Percentiles rank a stretch among this genome's conserved stretches.
Evolutionary conservation across 2,797 vertebrate species (phyloP).

Genomic region (Paramormyrops hopkinsi): DNA sequence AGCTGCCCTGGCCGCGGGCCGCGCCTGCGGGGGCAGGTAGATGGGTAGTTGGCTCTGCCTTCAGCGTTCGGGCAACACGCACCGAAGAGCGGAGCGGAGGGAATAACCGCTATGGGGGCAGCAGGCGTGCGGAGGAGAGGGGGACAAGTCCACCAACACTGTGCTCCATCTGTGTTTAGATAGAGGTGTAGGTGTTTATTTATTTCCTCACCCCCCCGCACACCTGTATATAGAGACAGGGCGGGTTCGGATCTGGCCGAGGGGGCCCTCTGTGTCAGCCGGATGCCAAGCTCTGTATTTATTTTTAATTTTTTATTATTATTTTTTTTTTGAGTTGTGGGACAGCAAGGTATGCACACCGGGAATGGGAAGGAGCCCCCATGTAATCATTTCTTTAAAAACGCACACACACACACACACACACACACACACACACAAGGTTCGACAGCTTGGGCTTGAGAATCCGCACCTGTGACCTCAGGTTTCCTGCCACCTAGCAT

Average conservation of each 20-base stretch:
- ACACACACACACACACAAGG: not conserved
- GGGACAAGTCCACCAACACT: conserved; percentile 39
- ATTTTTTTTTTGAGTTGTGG: conserved; percentile 30
- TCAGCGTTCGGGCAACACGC: not conserved
- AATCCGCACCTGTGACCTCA: not conserved
- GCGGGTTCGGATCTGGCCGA: conserved; percentile 39
- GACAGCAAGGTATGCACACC: conserved; percentile 32
- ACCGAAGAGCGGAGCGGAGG: conserved; percentile 7
- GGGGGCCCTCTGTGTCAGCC: conserved; percentile 28
- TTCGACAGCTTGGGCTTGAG: not conserved
- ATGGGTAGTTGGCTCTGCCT: conserved; percentile 7
- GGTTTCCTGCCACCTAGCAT: not conserved
- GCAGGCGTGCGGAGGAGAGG: conserved; percentile 25
- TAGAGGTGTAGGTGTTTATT: conserved; percentile 52
- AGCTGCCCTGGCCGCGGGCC: not conserved
- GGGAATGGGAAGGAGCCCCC: conserved; percentile 35
- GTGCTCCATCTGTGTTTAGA: conserved; percentile 54
- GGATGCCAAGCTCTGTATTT: conserved; percentile 42
- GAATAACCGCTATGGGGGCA: not conserved
- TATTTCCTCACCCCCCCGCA: conserved; percentile 38
- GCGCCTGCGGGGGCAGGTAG: not conserved
- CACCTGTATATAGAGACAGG: conserved; percentile 49
- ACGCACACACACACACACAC: not conserved
- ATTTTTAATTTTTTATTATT: conserved; percentile 38
- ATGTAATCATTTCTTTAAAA: not conserved